Evolutionary conservation across 2,113 vertebrate genomes (phyloP).

Genomic region (Microcebus jonahi): DNA sequence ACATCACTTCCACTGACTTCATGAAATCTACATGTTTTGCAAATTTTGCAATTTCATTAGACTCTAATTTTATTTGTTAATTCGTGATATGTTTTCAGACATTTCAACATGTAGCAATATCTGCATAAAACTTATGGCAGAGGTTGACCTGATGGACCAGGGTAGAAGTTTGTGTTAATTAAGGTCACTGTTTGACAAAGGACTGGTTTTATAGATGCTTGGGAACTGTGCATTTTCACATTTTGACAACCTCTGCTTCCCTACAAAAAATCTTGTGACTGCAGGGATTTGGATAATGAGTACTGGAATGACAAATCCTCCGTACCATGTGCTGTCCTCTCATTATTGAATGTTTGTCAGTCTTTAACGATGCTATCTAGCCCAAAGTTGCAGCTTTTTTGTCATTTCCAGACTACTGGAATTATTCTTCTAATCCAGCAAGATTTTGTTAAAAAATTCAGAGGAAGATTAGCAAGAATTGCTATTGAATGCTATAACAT

Average conservation of each 20-base stretch:
- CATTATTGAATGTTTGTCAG: not conserved
- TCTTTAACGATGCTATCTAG: not conserved
- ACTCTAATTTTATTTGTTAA: not conserved
- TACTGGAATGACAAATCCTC: not conserved
- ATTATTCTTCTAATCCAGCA: not conserved
- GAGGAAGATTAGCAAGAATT: not conserved
- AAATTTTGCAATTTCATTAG: not conserved
- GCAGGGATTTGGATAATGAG: not conserved
- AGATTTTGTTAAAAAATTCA: slow-evolving; percentile 18
- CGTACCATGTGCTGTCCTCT: not conserved
- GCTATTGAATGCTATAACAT: not conserved
- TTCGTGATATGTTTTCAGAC: not conserved
- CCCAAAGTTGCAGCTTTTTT: not conserved
- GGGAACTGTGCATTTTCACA: not conserved
- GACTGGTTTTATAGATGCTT: not conserved
- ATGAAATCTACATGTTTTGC: not conserved
- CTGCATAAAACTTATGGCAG: not conserved
- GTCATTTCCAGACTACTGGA: not conserved
- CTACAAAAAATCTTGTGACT: not conserved
- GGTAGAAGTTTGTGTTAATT: not conserved
- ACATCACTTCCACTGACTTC: not conserved
- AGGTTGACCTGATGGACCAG: not conserved
- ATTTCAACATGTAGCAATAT: not conserved
- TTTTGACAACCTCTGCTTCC: not conserved
- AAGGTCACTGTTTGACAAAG: not conserved